Evolutionary conservation across 2,797 vertebrate genomes (phyloP), one percentile per base, ranked within the genome.

Genomic region (Pangasius mekongensis): DNA sequence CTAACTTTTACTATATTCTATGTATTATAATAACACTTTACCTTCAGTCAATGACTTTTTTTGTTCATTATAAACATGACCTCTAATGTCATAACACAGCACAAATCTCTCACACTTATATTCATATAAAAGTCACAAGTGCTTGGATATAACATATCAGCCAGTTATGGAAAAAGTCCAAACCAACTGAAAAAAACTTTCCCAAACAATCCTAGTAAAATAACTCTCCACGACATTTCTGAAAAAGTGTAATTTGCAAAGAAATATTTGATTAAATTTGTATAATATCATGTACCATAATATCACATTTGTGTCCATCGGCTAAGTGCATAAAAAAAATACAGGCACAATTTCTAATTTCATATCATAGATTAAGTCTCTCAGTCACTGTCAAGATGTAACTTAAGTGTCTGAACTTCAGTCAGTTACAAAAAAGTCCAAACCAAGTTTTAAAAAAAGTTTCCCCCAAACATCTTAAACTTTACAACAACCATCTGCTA

Each of bases 191-290:
- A 30, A 58, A 39, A 82, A 27, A 3, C 7, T 54, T 87, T 74
- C 5, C 39, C 39, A 83, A 62, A 74, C n/a, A 74, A 24, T 86
- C 30, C 22, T 64, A n/a, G 47, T 73, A 47, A 71, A 81, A 81
- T 27, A 81, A 54, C 43, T 78, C 64, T 36, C 47, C 49, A 54
- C 2, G 27, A 36, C 56, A 67, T 58, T 14, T 69, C 64, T 52
- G 14, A 47, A 71, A 69, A 83, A 83, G 67, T 83, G 78, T 52
- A 6, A 62, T 52, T 49, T 49, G 24, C 67, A 36, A 64, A 49
- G 18, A 11, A 81, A 60, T 80, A 60, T 30, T 74, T 47, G 60
- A 78, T 67, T 33, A 47, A 13, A 47, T 81, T 77, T 85, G 84
- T 64, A 47, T 43, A 27, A 56, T 49, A n/a, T 83, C 81, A 67